Evolutionary conservation across 2,113 vertebrate genomes (phyloP), one percentile per base, ranked within the genome.

Genomic region (Aldabrachelys gigantea): DNA sequence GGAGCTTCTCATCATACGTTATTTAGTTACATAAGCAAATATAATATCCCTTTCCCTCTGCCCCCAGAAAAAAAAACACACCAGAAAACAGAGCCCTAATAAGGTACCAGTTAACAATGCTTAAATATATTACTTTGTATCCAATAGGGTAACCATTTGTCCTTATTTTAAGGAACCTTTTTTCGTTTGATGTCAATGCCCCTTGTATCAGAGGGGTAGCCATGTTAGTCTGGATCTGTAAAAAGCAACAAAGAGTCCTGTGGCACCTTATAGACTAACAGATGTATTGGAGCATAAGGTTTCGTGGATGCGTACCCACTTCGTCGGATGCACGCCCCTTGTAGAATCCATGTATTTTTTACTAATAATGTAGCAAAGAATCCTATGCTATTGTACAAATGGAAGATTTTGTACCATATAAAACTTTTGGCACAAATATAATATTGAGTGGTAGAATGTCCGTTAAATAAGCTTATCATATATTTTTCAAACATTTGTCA

Each of bases 1-100:
- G 52, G 10, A 3, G 1, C 41, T 80, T 94, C 95, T 94, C 91
- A 84, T 96, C 81, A 89, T 89, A 35, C 17, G 94, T 92, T 92
- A 92, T 22, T 91, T 57, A 81, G 84, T n/a, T 38, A 21, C n/a
- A 69, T 38, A 38, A 62, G 25, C 59, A 62, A 62, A 72, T 72
- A 72, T 72, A 72, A 72, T 19, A 72, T 38, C n/a, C 21, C 69
- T 38, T 38, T 38, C n/a, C 69, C n/a, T 5, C 16, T 19, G 17
- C n/a, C 35, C 31, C 17, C 35, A 17, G 8, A 10, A 38, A 72
- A 72, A 38, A 7, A 38, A 6, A 31, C 8, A 62, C 8, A 57
- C 24, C 57, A 65, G 31, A 16, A 65, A 75, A 9, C n/a, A 75
- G 8, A 75, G 12, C 38, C 21, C n/a, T 75, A 41, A 13, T 44